Evolutionary conservation across 2,888 invertebrate species (phyloP), one percentile per base, ranked within the genome.

Genomic region (Lomographa bimaculata): DNA sequence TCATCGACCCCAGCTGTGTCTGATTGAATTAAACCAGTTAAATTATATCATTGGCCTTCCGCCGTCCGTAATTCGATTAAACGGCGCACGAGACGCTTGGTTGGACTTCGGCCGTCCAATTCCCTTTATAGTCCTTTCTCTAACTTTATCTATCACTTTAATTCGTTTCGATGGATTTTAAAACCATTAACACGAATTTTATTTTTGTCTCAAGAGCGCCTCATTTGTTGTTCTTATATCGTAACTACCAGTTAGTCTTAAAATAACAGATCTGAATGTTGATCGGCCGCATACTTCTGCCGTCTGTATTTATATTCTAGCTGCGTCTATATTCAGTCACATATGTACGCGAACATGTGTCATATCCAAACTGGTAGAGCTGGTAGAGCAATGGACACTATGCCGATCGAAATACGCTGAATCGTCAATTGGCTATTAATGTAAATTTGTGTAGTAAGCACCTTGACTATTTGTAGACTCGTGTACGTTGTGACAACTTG

Each of bases 11-110:
- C 79, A 50, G 71, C 79, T 76, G 79, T 74, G 78, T 74, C 82
- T 58, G 72, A 82, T 84, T 78, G 70, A 79, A 84, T 85, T 85
- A 78, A 81, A 79, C 74, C 76, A 83, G 81, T 79, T 82, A 79
- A 86, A 84, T 86, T 83, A 84, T 85, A 83, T 84, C 81, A 86
- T 79, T 84, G 81, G 60, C 64, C 63, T 72, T 69, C 66, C 62
- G 71, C 73, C 71, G 70, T 59, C 71, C 47, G 71, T 86, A 82
- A 86, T 78, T 85, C 79, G 75, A 84, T 85, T 82, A 82, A 65
- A 55, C 53, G 60, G 66, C 64, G 60, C 65, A 61, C 60, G 74
- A 64, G 65, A 75, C 70, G 76, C 64, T 72, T 51, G 58, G 50
- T 44, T 59, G 64, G 64, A 60, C 69, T 25, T 9, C 25, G 55